These are phyloP conservation scores for Acridotheres tristis DNA, from an alignment of 2,797 vertebrate species.

Conservation along the genomic window DNA sequence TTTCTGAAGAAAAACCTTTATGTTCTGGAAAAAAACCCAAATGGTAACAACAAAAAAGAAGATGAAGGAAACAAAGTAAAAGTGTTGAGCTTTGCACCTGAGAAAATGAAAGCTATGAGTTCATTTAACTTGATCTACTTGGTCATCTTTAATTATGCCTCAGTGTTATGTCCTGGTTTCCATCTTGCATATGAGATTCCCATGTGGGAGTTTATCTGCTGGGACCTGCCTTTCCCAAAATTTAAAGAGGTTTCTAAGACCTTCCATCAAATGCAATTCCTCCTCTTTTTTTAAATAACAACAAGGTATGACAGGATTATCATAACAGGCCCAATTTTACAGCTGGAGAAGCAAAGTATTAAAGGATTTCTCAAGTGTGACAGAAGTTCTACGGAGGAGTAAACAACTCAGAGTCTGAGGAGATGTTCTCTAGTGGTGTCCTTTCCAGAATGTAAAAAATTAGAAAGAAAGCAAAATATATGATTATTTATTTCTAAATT, in stretches of 20 bases:
- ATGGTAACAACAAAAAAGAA: background rate
- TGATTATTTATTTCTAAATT: background rate
- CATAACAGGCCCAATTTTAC: background rate
- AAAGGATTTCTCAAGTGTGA: background rate
- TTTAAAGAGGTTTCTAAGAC: background rate
- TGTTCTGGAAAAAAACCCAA: background rate
- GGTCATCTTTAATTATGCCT: background rate
- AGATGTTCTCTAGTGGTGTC: background rate
- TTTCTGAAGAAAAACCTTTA: background rate
- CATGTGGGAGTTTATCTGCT: background rate
- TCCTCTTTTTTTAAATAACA: slow-evolving; percentile 9
- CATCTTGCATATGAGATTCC: background rate
- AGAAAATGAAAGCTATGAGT: background rate
- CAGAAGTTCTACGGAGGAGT: background rate
- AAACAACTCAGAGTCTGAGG: background rate
- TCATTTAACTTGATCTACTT: background rate
- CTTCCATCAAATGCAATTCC: background rate
- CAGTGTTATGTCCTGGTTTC: background rate
- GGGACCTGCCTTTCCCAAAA: background rate
- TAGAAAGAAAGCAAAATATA: background rate
- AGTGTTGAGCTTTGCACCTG: background rate
- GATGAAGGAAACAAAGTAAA: background rate
- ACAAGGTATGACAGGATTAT: background rate
- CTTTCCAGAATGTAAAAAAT: background rate
- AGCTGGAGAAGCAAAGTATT: background rate